These are phyloP conservation scores for Perithous albicinctus DNA, from an alignment of 2,888 invertebrate genomes.

Conservation along the genomic window DNA sequence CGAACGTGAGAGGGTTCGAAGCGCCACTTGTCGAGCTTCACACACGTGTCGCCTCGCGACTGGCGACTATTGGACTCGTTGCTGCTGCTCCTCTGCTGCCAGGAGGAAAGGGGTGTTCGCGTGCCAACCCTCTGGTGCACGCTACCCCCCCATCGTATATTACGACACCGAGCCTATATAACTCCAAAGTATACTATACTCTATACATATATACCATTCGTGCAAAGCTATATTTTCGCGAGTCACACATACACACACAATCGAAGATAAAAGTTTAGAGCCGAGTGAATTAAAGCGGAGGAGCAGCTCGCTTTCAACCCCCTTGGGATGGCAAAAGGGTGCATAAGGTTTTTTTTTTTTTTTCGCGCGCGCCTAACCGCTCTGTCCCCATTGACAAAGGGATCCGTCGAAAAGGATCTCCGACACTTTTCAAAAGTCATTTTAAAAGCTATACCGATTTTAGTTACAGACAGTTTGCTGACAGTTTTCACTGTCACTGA, in stretches of 20 bases:
- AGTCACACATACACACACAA: neutral
- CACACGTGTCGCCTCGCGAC: conserved; percentile 58
- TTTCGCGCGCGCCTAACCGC: conserved; percentile 44
- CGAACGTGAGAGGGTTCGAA: conserved; percentile 58
- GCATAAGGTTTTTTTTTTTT: conserved; percentile 70
- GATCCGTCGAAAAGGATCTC: neutral
- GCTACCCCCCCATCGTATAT: conserved; percentile 34
- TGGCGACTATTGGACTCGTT: conserved; percentile 54
- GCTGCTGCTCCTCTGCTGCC: conserved; percentile 29
- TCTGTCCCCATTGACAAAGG: conserved; percentile 50
- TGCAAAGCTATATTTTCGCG: conserved; percentile 18
- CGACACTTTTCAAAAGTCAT: conserved; percentile 62
- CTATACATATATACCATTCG: conserved; percentile 14
- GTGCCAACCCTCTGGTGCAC: conserved; percentile 35
- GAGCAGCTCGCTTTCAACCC: conserved; percentile 38
- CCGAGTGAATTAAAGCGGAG: conserved; percentile 81
- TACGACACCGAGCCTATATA: conserved; percentile 26
- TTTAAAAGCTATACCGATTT: conserved; percentile 36
- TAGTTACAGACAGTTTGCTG: conserved; percentile 6
- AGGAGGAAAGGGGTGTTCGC: conserved; percentile 55
- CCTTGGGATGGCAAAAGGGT: conserved; percentile 64
- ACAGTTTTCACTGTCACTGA: conserved; percentile 48
- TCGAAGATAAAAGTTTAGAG: conserved; percentile 78
- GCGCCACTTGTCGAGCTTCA: conserved; percentile 67
- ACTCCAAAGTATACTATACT: conserved; percentile 39